These are phyloP conservation scores for Catostylus mosaicus DNA, from an alignment of 30 jellyfish, hydroid and myxozoan genomes.

Conservation along the genomic window DNA sequence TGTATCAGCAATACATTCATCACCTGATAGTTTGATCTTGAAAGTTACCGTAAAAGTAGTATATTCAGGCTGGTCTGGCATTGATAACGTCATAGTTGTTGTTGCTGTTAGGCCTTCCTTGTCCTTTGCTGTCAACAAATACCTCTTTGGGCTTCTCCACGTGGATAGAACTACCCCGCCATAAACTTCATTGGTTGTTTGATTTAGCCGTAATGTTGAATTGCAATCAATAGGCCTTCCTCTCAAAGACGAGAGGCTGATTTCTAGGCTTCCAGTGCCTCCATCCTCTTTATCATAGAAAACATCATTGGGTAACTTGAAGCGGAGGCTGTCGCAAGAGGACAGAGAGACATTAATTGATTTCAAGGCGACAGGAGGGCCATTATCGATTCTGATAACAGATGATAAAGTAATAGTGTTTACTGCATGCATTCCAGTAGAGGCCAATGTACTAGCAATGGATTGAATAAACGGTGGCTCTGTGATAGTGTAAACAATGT, in stretches of 20 bases:
- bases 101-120: constrained; percentile 46
- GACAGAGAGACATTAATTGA: background rate
- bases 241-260: background rate
- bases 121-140: constrained; percentile 50
- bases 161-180: background rate
- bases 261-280: constrained; percentile 7
- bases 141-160: background rate
- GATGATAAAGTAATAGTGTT: background rate
- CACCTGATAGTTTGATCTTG: background rate
- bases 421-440: background rate
- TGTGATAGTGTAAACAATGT: background rate
- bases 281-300: constrained; percentile 74
- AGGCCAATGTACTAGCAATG: background rate
- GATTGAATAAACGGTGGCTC: background rate
- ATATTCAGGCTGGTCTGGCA: background rate
- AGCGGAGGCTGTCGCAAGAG: constrained; percentile 26
- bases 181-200: constrained; percentile 27
- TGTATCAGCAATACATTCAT: background rate
- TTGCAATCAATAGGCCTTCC: constrained; percentile 31
- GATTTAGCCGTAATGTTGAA: constrained; percentile 28
- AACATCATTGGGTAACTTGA: constrained; percentile 45
- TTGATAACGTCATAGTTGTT: constrained; percentile 6
- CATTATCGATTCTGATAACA: constrained; percentile 5
- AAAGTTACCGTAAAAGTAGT: constrained; percentile 31
- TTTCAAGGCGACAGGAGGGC: constrained; percentile 51